A percentile compares a stretch with the other conserved stretches of the same genome.
Conservation (phyloP, 1,140 invertebrate species). For the Drosophila watanabei region DNA sequence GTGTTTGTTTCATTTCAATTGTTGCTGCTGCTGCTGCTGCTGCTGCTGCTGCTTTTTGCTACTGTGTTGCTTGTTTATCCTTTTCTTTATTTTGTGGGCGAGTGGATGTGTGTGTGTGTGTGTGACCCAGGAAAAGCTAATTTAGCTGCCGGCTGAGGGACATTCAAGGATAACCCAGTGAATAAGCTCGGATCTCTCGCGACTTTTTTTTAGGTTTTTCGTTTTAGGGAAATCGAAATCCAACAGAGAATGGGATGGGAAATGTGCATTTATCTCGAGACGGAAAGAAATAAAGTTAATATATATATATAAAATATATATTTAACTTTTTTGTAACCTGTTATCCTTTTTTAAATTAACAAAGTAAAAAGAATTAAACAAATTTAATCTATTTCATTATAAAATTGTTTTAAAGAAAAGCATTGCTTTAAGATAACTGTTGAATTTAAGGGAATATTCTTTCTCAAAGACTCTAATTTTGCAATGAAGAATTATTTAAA, state of each 20-base stretch:
- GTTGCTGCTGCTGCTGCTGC: conserved; percentile 49
- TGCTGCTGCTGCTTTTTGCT: conserved; percentile 26
- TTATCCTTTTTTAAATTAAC: background rate
- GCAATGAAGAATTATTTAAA: background rate
- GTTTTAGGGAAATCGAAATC: conserved; percentile 56
- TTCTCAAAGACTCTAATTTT: background rate
- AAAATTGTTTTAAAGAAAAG: background rate
- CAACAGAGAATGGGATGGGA: background rate
- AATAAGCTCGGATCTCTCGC: conserved; percentile 24
- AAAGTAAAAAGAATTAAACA: background rate
- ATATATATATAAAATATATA: background rate
- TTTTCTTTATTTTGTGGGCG: conserved; percentile 17
- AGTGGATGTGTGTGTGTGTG: conserved; percentile 10
- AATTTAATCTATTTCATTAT: background rate
- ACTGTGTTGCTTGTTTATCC: conserved; percentile 27
- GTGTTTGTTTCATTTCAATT: conserved; percentile 73
- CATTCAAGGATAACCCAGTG: conserved; percentile 58
- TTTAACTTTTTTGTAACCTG: background rate
- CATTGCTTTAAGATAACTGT: no score
- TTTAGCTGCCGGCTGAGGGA: conserved; percentile 63
- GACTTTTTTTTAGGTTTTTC: conserved; percentile 27
- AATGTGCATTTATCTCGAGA: conserved; percentile 10
- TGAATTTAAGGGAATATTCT: background rate
- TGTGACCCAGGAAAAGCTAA: conserved; percentile 66
- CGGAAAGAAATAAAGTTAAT: background rate